Conservation (phyloP, 1,140 invertebrate genomes). For the Cecropterus lyciades region DNA sequence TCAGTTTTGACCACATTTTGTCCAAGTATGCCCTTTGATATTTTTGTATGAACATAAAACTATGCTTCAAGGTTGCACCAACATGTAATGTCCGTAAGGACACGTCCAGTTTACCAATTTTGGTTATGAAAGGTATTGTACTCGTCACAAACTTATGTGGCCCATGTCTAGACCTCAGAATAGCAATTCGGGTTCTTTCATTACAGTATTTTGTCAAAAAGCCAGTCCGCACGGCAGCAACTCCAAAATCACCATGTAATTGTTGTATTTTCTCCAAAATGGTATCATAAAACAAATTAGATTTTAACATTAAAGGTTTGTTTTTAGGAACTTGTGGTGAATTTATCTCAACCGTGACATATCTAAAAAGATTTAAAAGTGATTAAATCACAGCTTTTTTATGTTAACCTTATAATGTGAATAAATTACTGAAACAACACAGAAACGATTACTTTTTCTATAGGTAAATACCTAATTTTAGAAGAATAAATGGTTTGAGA, state of each 20-base stretch:
- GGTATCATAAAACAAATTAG: slow-evolving; percentile 84
- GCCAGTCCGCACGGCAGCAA: slow-evolving; percentile 87
- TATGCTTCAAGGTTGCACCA: slow-evolving; percentile 91
- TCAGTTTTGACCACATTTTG: slow-evolving; percentile 83
- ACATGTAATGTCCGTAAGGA: slow-evolving; percentile 87
- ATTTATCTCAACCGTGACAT: slow-evolving; percentile 86
- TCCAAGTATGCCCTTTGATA: slow-evolving; percentile 87
- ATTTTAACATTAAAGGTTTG: slow-evolving; percentile 85
- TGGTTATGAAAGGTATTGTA: slow-evolving; percentile 87
- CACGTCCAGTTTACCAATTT: slow-evolving; percentile 86
- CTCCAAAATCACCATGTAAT: slow-evolving; percentile 89
- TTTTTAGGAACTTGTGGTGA: slow-evolving; percentile 67
- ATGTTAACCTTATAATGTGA: too few relatives aligned
- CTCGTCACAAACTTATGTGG: slow-evolving; percentile 89
- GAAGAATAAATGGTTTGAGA: too few relatives aligned
- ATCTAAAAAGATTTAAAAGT: slow-evolving; percentile 73
- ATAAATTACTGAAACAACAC: too few relatives aligned
- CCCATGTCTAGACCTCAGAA: slow-evolving; percentile 89
- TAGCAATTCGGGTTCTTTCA: slow-evolving; percentile 88
- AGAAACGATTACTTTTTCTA: too few relatives aligned
- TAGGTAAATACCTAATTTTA: too few relatives aligned
- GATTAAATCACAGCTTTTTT: too few relatives aligned
- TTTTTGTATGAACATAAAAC: slow-evolving; percentile 89
- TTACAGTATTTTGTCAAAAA: slow-evolving; percentile 92
- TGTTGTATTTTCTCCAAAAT: slow-evolving; percentile 87